Base-by-base conservation (phyloP, 2,113 vertebrate genomes). In the Clarias gariepinus region DNA sequence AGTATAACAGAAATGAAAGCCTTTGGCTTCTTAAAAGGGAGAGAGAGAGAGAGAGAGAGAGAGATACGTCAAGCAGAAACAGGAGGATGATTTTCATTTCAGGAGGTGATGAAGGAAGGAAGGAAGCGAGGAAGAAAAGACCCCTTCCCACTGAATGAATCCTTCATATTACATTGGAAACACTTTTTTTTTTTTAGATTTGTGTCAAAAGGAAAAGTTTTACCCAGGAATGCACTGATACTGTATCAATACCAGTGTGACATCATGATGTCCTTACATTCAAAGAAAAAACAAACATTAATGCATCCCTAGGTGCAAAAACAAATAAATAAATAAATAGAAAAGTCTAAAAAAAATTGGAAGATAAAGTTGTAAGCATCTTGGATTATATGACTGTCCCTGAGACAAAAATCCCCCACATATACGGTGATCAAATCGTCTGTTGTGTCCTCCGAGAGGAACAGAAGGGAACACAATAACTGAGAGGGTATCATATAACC, bases 1-100 rank as follows among this genome's bases (percentile, higher is more conserved):
- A 89, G 77, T 89, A n/a, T 69, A 87, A 89, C 63, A 87, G 78
- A 86, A 91, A 90, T 86, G 85, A 91, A 33, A 87, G 83, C 83
- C 36, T 61, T 71, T 47, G 53, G 68, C 52, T 74, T 86, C 57
- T 88, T 82, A 86, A 79, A 53, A 23, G 4, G 9, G 10, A 21
- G 4, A 76, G 23, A 25, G 11, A 52, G 19, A 23, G 23, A 25
- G 19, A 12, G 10, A 12, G 12, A 16, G 12, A 28, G 12, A 16
- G 13, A n/a, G 15, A 16, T 78, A 87, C 69, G 58, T 41, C 25
- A 77, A 64, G 28, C 15, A 85, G 86, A 83, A 81, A 47, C 47
- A 47, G 52, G 79, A 83, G 66, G 86, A 58, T 52, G n/a, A 77
- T 86, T 41, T 90, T 85, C 76, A 19, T 83, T 86, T 88, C 69